These are phyloP conservation scores for Dione vanillae DNA, from an alignment of 2,888 invertebrate species.

Conservation along the genomic window DNA sequence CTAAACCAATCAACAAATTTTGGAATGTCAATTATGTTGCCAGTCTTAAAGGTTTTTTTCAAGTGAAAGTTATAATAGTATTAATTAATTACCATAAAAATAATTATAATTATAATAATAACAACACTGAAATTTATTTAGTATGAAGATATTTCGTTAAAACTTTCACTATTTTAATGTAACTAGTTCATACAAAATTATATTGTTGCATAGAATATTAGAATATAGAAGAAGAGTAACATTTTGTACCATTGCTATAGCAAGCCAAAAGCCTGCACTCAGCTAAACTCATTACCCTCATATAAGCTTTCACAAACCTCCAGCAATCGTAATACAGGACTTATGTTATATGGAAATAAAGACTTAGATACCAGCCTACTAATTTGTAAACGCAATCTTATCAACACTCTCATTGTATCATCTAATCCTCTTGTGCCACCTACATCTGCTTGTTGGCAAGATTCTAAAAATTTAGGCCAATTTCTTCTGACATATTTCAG, in stretches of 20 bases:
- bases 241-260: slow-evolving; percentile 26
- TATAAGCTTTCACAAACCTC: slow-evolving; percentile 94
- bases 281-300: slow-evolving; percentile 92
- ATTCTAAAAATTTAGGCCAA: slow-evolving; percentile 92
- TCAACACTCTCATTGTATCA: slow-evolving; percentile 93
- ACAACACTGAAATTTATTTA: not conserved
- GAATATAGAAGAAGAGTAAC: slow-evolving; percentile 18
- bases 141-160: not conserved
- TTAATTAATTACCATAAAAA: slow-evolving; percentile 18
- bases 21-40: slow-evolving; percentile 60
- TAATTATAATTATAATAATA: slow-evolving; percentile 16
- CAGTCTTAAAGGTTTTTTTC: slow-evolving; percentile 46
- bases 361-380: slow-evolving; percentile 92
- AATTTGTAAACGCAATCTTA: slow-evolving; percentile 91
- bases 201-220: slow-evolving; percentile 20
- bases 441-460: slow-evolving; percentile 87
- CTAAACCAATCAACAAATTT: slow-evolving; percentile 54
- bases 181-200: not conserved
- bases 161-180: slow-evolving; percentile 10
- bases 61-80: slow-evolving; percentile 30
- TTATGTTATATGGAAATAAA: slow-evolving; percentile 95
- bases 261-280: slow-evolving; percentile 57
- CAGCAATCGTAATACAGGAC: slow-evolving; percentile 91
- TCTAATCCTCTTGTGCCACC: slow-evolving; percentile 86
- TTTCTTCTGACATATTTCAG: slow-evolving; percentile 93